Base-by-base conservation (phyloP, 2,888 invertebrate genomes). In the Marronus borbonicus region DNA sequence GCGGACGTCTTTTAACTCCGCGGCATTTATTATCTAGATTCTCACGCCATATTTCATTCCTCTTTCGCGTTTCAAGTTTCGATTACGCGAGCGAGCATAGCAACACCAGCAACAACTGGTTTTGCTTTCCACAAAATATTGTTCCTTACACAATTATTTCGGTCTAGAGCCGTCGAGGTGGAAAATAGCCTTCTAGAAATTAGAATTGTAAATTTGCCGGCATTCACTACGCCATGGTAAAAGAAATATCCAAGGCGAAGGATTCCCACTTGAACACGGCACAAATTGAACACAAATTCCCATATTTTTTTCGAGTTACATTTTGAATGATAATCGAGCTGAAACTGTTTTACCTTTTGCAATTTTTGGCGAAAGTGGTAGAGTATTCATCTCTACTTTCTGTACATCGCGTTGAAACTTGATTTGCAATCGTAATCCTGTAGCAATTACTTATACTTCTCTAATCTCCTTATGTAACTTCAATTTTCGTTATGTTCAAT, bases 121-220 rank as follows among this genome's bases (percentile, higher is more conserved):
- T 72, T 60, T 58, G 58, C 72, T 72, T 72, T 72, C 58, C 72
- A 20, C 58, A 65, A 66, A 66, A 78, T 74, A 74, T 72, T 74
- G 68, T 72, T 74, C 24, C 50, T 74, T 65, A 65, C 68, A 66
- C 65, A 78, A 78, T 78, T 75, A 78, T 68, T 64, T 60, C 72
- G 64, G 75, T 68, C 72, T 72, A 49, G 65, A 66, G 28, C 58
- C 74, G 66, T 24, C 78, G 78, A 74, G 52, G 78, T 50, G 74
- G 65, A 78, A 70, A 77, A 77, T 69, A 60, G 68, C 64, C 77
- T 64, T 14, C 58, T 24, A 49, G 52, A 77, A 69, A 77, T 77
- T 77, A 77, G 77, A 69, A 77, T 77, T 77, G 77, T 70, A 77
- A 70, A 77, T 77, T 70, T 49, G 39, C 70, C 39, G 58, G 62